Evolutionary conservation across 2,113 vertebrate species (phyloP).

Genomic region (Gracilinanus agilis): DNA sequence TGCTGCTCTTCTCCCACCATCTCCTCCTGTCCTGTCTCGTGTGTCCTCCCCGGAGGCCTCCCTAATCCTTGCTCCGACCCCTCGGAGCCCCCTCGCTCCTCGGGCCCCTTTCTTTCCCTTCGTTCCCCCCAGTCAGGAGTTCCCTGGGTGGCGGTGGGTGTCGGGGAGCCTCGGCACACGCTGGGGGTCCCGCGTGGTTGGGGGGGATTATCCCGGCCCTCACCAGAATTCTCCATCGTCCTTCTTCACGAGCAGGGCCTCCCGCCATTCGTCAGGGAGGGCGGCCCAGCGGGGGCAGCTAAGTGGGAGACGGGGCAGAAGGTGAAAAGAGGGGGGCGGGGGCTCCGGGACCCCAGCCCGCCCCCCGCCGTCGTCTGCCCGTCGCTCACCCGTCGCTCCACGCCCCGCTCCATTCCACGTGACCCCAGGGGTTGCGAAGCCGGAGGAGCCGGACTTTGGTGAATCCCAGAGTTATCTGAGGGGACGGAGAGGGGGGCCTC

Average conservation of each 20-base stretch:
- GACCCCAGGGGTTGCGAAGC: constrained; percentile 81
- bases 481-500: fast-evolving
- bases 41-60: too few species aligned
- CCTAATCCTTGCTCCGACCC: not conserved
- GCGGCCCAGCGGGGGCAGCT: constrained; percentile 67
- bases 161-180: too few species aligned
- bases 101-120: not conserved
- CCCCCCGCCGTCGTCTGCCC: not conserved
- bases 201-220: not conserved
- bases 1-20: too few species aligned
- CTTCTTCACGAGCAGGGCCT: constrained; percentile 71
- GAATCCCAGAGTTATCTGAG: constrained; percentile 63
- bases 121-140: not conserved
- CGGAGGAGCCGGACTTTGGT: constrained; percentile 69
- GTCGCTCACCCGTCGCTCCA: constrained; percentile 72
- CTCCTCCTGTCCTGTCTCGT: too few species aligned
- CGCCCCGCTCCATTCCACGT: constrained; percentile 78
- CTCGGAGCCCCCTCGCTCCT: not conserved
- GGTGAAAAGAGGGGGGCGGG: fast-evolving
- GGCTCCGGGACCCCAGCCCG: fast-evolving
- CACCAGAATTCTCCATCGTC: constrained; percentile 78
- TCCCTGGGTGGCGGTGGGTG: not conserved
- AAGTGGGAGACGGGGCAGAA: not conserved
- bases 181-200: too few species aligned
- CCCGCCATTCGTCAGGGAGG: constrained; percentile 55